A percentile compares a stretch with the other conserved stretches of the same genome.
These are phyloP conservation scores for Oceanodroma leucorhoa DNA, from an alignment of 2,797 vertebrate species.

Conservation along the genomic window DNA sequence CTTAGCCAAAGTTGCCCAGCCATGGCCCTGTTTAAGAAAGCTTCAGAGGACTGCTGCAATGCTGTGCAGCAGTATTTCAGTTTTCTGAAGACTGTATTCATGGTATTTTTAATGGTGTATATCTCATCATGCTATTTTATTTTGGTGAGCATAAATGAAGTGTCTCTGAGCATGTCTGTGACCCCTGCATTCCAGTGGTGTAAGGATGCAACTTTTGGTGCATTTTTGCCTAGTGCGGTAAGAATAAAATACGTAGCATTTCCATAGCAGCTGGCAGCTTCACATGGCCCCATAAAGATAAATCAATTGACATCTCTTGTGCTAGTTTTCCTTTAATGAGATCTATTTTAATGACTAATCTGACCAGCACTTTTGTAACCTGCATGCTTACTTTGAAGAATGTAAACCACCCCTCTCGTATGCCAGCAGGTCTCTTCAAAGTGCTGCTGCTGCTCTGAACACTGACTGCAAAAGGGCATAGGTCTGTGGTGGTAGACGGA, in stretches of 20 bases:
- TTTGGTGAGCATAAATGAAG: fast-evolving
- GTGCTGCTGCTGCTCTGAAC: neutral
- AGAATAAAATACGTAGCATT: neutral
- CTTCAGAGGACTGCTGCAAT: neutral
- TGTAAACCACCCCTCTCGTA: fast-evolving
- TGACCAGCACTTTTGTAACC: neutral
- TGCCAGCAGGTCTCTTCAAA: neutral
- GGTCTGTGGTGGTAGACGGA: neutral
- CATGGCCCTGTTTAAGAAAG: neutral
- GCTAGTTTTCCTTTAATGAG: neutral
- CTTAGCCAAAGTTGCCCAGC: neutral
- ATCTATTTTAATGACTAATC: neutral
- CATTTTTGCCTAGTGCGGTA: neutral
- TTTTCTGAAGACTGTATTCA: neutral
- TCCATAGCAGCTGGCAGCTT: neutral
- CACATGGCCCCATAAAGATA: neutral
- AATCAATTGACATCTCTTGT: neutral
- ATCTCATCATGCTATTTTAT: neutral
- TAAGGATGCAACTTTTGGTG: neutral
- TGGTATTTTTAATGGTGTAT: neutral
- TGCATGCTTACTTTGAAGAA: neutral
- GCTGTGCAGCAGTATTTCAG: neutral
- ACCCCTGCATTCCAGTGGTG: neutral
- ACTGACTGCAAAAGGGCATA: neutral
- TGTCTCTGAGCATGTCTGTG: neutral